A percentile compares a stretch with the other conserved stretches of the same genome.
phyloP scores from a whole-genome alignment of 1,140 invertebrate genomes.

The Druon quercuslanigerum region DNA sequence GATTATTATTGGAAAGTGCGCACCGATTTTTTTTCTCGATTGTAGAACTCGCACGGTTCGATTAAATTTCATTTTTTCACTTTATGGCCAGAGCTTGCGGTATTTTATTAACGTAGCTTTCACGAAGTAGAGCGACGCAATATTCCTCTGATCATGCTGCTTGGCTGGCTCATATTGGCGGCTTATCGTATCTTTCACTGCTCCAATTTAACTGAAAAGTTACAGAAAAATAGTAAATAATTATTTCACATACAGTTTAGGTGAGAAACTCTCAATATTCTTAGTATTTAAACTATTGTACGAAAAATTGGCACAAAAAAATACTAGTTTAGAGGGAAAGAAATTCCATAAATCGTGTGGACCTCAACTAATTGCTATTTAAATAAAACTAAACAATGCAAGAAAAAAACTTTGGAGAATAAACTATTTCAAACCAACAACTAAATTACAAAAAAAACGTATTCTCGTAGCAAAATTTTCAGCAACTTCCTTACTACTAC shows the following conservation, averaged over 20 bases:
- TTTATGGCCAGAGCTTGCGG: constrained; percentile 57
- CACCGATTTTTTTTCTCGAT: neutral
- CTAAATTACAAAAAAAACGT: too few species aligned
- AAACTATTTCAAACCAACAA: too few species aligned
- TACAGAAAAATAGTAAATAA: constrained; percentile 11
- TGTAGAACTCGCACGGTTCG: neutral
- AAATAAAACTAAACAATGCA: too few species aligned
- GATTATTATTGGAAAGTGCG: neutral
- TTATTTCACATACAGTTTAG: neutral
- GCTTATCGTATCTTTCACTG: constrained; percentile 61
- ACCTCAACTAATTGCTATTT: too few species aligned
- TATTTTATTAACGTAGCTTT: constrained; percentile 70
- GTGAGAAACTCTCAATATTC: too few species aligned
- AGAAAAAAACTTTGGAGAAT: too few species aligned
- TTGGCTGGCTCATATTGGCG: constrained; percentile 42
- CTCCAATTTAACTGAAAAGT: constrained; percentile 72
- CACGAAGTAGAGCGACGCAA: constrained; percentile 73
- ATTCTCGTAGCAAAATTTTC: too few species aligned
- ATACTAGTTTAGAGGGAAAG: too few species aligned
- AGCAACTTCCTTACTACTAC: too few species aligned
- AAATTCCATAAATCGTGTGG: too few species aligned
- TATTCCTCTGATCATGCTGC: constrained; percentile 63
- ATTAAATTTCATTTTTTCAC: constrained; percentile 35
- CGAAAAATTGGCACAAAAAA: too few species aligned
- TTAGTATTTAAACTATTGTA: too few species aligned